Evolutionary conservation across 2,888 invertebrate genomes (phyloP).

Genomic region (Argynnis bischoffii): DNA sequence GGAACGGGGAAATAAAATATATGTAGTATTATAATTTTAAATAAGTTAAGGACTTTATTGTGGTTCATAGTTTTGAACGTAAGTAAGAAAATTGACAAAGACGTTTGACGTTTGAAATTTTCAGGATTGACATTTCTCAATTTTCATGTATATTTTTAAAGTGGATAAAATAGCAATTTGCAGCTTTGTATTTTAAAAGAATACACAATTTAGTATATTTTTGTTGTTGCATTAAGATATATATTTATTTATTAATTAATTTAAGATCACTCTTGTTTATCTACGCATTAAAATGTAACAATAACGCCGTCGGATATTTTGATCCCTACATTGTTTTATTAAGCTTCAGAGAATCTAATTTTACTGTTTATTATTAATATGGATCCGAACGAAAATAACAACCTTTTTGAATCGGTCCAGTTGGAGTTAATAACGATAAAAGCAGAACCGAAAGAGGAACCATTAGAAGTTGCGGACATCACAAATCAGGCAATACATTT

Average conservation of each 20-base stretch:
- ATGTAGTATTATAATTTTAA: background rate
- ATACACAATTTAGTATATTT: background rate
- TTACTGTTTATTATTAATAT: constrained; percentile 21
- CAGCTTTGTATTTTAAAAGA: background rate
- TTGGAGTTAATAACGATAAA: constrained; percentile 22
- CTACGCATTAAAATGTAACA: constrained; percentile 8
- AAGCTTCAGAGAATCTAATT: background rate
- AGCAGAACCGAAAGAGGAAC: constrained; percentile 22
- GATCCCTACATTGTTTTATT: background rate
- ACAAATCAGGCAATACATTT: background rate
- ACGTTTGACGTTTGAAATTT: constrained; percentile 12
- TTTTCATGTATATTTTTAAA: constrained; percentile 12
- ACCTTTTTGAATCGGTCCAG: constrained; percentile 20
- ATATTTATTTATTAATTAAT: constrained; percentile 1
- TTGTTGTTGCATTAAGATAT: background rate
- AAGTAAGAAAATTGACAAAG: background rate
- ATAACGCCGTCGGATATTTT: constrained; percentile 10
- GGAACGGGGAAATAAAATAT: background rate
- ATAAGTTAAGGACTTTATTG: background rate
- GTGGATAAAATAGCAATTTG: constrained; percentile 3
- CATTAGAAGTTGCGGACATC: constrained; percentile 7
- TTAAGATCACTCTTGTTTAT: constrained; percentile 1
- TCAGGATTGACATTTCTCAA: constrained; percentile 17
- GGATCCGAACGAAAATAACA: constrained; percentile 32
- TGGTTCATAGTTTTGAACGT: background rate